phyloP scores from a whole-genome alignment of 1,140 invertebrate species.

The Macrobrachium nipponense region DNA sequence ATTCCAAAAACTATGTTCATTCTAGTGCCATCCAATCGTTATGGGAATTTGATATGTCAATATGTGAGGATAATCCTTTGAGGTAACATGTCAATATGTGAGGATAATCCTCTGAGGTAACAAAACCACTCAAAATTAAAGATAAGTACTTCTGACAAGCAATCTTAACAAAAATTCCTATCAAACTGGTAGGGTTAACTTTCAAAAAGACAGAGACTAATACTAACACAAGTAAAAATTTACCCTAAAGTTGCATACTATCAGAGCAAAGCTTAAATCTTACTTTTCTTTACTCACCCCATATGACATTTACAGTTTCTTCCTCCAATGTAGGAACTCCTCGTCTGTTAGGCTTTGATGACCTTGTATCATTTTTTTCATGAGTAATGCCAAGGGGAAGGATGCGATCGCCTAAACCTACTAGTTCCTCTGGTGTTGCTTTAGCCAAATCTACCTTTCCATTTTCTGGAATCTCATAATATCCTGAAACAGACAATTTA shows the following conservation, averaged over 20 bases:
- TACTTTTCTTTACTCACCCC: not conserved
- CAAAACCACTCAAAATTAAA: not conserved
- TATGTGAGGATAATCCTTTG: too few species aligned
- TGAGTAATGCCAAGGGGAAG: conserved; percentile 46
- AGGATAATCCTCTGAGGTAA: too few species aligned
- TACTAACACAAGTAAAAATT: too few species aligned
- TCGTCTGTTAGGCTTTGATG: not conserved
- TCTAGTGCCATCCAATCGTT: too few species aligned
- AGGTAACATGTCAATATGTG: too few species aligned
- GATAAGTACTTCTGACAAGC: not conserved
- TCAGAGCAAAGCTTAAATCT: too few species aligned
- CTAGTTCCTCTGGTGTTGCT: conserved; percentile 31
- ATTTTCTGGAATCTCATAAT: conserved; percentile 54
- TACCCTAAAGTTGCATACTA: too few species aligned
- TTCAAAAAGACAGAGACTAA: too few species aligned
- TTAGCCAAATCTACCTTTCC: conserved; percentile 38
- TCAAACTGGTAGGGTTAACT: too few species aligned
- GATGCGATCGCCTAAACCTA: conserved; percentile 13
- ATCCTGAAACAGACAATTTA: conserved; percentile 21
- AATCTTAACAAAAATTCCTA: too few species aligned
- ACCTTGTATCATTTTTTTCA: conserved; percentile 33
- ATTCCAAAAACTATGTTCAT: too few species aligned
- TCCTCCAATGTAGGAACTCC: not conserved
- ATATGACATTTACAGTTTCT: conserved; percentile 1
- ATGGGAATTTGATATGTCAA: too few species aligned